These are phyloP conservation scores for Limonius californicus DNA, from an alignment of 1,140 invertebrate genomes.

Conservation along the genomic window DNA sequence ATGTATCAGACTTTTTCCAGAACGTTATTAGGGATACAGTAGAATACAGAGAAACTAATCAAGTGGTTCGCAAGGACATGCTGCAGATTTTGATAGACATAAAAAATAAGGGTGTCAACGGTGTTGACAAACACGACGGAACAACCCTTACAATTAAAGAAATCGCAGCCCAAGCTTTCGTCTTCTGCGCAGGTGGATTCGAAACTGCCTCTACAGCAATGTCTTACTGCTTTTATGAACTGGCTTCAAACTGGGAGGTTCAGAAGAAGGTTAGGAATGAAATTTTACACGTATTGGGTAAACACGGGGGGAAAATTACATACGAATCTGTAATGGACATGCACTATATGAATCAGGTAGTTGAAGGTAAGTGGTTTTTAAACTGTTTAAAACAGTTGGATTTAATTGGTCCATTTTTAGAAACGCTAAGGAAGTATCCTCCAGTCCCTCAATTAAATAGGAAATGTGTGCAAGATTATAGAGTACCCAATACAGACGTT, in stretches of 20 bases:
- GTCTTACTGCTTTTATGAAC: conserved; percentile 48
- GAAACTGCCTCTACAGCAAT: conserved; percentile 49
- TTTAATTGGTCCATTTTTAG: conserved; percentile 26
- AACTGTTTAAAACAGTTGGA: conserved; percentile 13
- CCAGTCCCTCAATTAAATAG: conserved; percentile 45
- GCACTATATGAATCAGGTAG: conserved; percentile 52
- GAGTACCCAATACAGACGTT: conserved; percentile 36
- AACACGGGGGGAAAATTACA: conserved; percentile 48
- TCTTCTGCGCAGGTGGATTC: conserved; percentile 53
- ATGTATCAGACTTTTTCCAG: neutral
- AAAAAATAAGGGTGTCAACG: neutral
- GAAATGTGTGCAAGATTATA: conserved; percentile 44
- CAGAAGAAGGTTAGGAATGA: conserved; percentile 48
- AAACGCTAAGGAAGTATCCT: conserved; percentile 50
- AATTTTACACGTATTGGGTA: conserved; percentile 36
- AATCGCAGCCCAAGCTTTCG: conserved; percentile 44
- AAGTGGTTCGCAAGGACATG: neutral
- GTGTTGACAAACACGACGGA: neutral
- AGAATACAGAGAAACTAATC: neutral
- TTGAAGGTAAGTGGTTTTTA: conserved; percentile 41
- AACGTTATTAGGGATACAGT: neutral
- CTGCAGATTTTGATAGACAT: neutral
- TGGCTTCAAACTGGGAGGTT: conserved; percentile 47
- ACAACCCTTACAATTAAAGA: neutral
- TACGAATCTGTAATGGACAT: conserved; percentile 56